Evolutionary conservation across 2,888 invertebrate species (phyloP), one percentile per base, ranked within the genome.

Genomic region (Philaethria dido): DNA sequence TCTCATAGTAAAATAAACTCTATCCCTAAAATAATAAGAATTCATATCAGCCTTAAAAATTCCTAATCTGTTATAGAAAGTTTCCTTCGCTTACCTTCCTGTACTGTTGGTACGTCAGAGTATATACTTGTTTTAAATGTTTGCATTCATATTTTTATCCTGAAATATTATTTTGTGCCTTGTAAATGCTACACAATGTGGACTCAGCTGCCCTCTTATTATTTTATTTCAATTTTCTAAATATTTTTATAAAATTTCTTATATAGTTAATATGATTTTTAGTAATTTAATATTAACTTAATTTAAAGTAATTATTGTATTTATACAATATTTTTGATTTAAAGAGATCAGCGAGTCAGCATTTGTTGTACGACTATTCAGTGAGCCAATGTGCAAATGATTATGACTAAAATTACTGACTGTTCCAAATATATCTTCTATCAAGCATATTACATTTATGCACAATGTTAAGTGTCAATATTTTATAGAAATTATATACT

Each of bases 381-480:
- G 81, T 86, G 85, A 89, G 85, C 78, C 59, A 72, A 72, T 83
- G 86, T 89, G 87, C 87, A 87, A 89, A 90, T 82, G 85, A 88
- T 87, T 86, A 75, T 85, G 81, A 85, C 84, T 88, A 84, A 87
- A 81, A 86, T 80, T 87, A 88, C 80, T 73, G 78, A 86, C 86
- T 88, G 89, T 90, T 90, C 87, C 75, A 84, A 83, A 80, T 84
- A 80, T 81, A 85, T 84, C 81, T 80, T 87, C 80, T 89, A 88
- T 87, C 80, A 85, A 85, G 85, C 86, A 86, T 87, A 85, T 81
- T 70, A 72, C 47, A 67, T 72, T 69, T 62, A 85, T 89, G 91
- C 91, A 92, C 91, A 89, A 89, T 91, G 92, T 92, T 92, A 92
- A 86, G 79, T 86, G 87, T 92, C 86, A 84, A 92, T 91, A 92